These are phyloP conservation scores for Psittacula cyanocephala DNA, from an alignment of 2,113 vertebrate species.

Conservation along the genomic window DNA sequence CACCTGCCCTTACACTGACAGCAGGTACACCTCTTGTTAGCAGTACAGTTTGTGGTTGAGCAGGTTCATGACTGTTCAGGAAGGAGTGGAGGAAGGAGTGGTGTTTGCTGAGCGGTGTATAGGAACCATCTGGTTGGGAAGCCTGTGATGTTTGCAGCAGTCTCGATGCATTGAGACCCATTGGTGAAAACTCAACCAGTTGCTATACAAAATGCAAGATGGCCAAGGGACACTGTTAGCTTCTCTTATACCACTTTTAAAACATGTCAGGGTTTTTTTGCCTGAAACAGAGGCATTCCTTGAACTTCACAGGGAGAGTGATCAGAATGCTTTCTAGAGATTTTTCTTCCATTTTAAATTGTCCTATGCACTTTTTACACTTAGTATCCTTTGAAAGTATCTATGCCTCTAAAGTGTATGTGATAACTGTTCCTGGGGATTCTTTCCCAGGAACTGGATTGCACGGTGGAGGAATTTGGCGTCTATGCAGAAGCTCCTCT, in stretches of 20 bases:
- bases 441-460: not conserved
- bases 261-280: not conserved
- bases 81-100: not conserved
- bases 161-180: rapidly evolving
- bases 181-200: not conserved
- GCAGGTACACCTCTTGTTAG: not conserved
- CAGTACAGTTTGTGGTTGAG: not conserved
- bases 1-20: rapidly evolving
- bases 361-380: not conserved
- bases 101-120: not conserved
- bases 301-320: not conserved
- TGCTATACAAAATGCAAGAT: not conserved
- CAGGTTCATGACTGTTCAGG: not conserved
- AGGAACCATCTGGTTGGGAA: not conserved
- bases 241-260: not conserved
- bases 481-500: not conserved
- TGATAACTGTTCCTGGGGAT: not conserved
- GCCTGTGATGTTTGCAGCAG: not conserved
- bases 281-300: not conserved
- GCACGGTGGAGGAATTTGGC: not conserved
- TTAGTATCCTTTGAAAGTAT: not conserved
- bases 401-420: not conserved
- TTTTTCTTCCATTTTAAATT: not conserved
- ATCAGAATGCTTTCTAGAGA: not conserved
- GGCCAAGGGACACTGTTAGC: not conserved